These are phyloP conservation scores for Prionace glauca DNA, from an alignment of 2,797 vertebrate genomes.

Conservation along the genomic window DNA sequence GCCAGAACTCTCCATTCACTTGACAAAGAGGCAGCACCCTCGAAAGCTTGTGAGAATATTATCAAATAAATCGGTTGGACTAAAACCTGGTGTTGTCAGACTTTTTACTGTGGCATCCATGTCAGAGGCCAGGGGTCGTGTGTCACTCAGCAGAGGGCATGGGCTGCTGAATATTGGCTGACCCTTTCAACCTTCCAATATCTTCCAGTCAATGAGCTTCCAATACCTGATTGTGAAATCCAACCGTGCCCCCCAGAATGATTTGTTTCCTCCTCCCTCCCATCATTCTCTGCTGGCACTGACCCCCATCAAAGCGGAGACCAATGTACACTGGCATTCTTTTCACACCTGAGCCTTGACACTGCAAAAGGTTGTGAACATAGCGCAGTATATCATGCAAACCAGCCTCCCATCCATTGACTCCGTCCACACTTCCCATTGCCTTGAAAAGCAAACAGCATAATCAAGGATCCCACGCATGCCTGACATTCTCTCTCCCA, in stretches of 20 bases:
- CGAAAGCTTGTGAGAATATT: too few relatives aligned
- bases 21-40: too few relatives aligned
- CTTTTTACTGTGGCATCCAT: neutral
- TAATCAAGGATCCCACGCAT: too few relatives aligned
- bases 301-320: neutral
- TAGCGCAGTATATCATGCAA: too few relatives aligned
- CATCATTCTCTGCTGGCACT: neutral
- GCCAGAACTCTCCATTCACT: too few relatives aligned
- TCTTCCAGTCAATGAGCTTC: neutral
- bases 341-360: neutral
- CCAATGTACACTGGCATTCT: neutral
- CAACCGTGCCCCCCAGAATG: neutral
- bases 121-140: neutral
- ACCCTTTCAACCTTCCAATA: neutral
- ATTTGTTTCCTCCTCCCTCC: neutral
- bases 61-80: too few relatives aligned
- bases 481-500: too few relatives aligned
- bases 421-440: too few relatives aligned
- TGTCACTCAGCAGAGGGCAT: neutral
- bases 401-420: too few relatives aligned
- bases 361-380: too few relatives aligned
- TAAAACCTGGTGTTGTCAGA: too few relatives aligned
- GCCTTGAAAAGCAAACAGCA: too few relatives aligned
- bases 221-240: neutral
- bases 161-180: neutral